These are phyloP conservation scores for Myotis yumanensis DNA, from an alignment of 2,113 vertebrate genomes.

Conservation along the genomic window DNA sequence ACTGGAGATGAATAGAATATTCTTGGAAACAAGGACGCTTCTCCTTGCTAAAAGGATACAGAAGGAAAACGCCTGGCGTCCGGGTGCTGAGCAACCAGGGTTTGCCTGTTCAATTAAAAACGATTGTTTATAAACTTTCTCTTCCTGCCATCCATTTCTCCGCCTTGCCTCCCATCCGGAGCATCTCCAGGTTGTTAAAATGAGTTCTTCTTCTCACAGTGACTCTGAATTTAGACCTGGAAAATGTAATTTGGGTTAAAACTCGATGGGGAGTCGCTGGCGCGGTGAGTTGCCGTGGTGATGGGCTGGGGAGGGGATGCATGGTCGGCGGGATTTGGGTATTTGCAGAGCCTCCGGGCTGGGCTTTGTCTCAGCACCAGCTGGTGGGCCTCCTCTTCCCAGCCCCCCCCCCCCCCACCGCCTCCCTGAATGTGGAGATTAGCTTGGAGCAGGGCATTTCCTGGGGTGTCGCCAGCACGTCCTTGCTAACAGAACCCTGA, in stretches of 20 bases:
- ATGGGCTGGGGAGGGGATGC: neutral
- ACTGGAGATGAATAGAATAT: neutral
- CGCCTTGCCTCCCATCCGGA: neutral
- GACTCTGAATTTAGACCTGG: slow-evolving; percentile 59
- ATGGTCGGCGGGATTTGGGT: neutral
- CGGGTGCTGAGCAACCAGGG: neutral
- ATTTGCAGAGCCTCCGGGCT: slow-evolving; percentile 24
- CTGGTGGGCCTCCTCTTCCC: slow-evolving; percentile 43
- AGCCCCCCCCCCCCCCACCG: slow-evolving; percentile 45
- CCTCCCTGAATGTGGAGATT: slow-evolving; percentile 28
- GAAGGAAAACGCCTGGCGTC: neutral
- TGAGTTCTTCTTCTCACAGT: neutral
- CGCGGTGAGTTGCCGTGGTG: slow-evolving; percentile 68
- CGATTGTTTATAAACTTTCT: fast-evolving
- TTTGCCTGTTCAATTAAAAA: neutral
- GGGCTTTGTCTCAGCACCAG: slow-evolving; percentile 55
- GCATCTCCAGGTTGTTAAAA: neutral
- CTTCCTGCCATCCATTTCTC: neutral
- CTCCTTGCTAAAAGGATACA: neutral
- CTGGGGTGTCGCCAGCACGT: neutral
- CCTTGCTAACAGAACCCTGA: neutral
- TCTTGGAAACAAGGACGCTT: neutral
- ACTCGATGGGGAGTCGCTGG: slow-evolving; percentile 69
- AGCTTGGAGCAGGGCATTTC: neutral
- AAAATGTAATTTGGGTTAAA: slow-evolving; percentile 78